Base-by-base conservation (phyloP, 1,140 invertebrate species). In the Ceratina japonica region DNA sequence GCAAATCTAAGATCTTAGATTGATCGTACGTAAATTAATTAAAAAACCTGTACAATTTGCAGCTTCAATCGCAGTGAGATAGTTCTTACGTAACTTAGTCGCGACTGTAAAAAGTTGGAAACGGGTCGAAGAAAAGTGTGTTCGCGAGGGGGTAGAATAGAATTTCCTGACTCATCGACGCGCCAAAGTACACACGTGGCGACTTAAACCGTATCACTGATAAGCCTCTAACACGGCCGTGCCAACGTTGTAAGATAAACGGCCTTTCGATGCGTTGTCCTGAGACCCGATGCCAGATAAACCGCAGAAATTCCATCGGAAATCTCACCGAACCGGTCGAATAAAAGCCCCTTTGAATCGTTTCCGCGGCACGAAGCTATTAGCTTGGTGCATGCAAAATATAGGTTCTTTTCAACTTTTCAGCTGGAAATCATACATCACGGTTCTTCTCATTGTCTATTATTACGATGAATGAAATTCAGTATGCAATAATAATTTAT, bases 251-350 rank as follows among this genome's bases (percentile, higher is more conserved):
- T 24, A 52, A 70, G 65, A 77, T 71, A 77, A 71, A 77, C 66
- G 58, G 15, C 66, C 49, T 54, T 71, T 54, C 75, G 66, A 77
- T 77, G 58, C 56, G 66, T 61, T 76, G 65, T 70, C 75, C 75
- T 71, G n/a, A n/a, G 31, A 4, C 12, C 5, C 15, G 54, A n/a
- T 4, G 10, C 49, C 15, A 4, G 4, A 4, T 22, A 68, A 77
- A 77, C 24, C 10, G 18, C 10, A 20, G 66, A 37, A 68, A 62
- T 77, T 62, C 58, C 66, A 71, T 71, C 22, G 7, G 66, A 54
- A 24, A 71, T 54, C 37, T 49, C 8, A 12, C 3, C 8, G 31
- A 18, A 44, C 31, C 22, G 16, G 49, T 54, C 49, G 16, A 13
- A 27, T 13, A 27, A 54, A 16, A 52, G 10, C 18, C 62, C 18